These are phyloP conservation scores for Muntiacus reevesi DNA, from an alignment of 2,113 vertebrate species.

Conservation along the genomic window DNA sequence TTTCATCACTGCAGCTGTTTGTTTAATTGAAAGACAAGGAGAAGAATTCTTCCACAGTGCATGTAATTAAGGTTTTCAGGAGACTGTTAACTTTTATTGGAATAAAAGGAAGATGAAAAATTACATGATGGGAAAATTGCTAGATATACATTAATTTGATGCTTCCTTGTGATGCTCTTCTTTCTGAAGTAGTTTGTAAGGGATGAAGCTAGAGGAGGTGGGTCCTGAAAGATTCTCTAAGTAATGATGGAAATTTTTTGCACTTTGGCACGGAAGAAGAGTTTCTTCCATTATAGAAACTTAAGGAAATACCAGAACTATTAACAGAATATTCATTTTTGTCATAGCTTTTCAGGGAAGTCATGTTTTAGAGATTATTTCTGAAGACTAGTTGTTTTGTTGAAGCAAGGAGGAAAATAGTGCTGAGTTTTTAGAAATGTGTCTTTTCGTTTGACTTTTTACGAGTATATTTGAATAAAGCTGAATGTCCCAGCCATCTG, in stretches of 20 bases:
- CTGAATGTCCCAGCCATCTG: not conserved
- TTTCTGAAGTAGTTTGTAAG: not conserved
- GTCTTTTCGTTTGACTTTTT: not conserved
- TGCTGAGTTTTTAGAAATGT: not conserved
- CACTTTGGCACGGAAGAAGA: not conserved
- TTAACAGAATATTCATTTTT: not conserved
- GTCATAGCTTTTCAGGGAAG: constrained; percentile 2
- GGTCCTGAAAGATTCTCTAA: not conserved
- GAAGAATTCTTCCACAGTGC: not conserved
- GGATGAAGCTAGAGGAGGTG: not conserved
- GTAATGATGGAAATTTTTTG: not conserved
- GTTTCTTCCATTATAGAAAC: not conserved
- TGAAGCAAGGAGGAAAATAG: not conserved
- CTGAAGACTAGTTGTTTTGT: not conserved
- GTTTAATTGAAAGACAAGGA: constrained; percentile 13
- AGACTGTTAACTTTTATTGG: not conserved
- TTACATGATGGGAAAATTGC: not conserved
- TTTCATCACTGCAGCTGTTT: not conserved
- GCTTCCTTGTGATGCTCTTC: not conserved
- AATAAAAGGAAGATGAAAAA: not conserved
- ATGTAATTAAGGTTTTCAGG: not conserved
- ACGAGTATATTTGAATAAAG: not conserved
- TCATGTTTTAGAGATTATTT: not conserved
- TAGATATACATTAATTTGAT: not conserved
- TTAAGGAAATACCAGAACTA: not conserved